Evolutionary conservation across 2,888 invertebrate species (phyloP).

Genomic region (Julus scandinavius): DNA sequence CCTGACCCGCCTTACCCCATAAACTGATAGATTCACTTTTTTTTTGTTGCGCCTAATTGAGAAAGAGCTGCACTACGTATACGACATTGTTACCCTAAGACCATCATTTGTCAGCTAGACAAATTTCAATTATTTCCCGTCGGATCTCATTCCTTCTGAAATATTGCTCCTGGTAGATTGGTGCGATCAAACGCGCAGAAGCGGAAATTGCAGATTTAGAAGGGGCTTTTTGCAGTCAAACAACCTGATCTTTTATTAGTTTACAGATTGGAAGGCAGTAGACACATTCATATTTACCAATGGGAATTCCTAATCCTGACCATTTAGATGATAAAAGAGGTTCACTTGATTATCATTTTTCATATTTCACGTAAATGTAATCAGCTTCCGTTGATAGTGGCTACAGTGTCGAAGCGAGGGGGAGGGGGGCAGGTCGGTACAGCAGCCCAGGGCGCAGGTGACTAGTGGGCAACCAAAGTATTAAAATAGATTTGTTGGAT

Average conservation of each 20-base stretch:
- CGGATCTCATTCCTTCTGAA: not conserved
- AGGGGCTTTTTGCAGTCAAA: not conserved
- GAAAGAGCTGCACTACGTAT: not conserved
- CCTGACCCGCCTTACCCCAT: not conserved
- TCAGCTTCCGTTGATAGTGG: no score
- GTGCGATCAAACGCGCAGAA: not conserved
- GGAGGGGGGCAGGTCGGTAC: no score
- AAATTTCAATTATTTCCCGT: constrained; percentile 43
- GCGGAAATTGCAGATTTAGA: not conserved
- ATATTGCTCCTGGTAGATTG: constrained; percentile 6
- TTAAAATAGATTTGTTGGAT: no score
- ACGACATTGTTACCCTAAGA: constrained; percentile 37
- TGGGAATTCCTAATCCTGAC: no score
- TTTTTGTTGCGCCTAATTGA: constrained; percentile 18
- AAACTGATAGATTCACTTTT: not conserved
- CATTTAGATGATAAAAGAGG: no score
- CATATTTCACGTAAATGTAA: no score
- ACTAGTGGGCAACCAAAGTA: no score
- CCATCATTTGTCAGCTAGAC: constrained; percentile 44
- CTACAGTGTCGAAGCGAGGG: no score
- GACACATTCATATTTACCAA: no score
- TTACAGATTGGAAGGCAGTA: no score
- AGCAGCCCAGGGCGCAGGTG: no score
- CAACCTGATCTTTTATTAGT: not conserved
- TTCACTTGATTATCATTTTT: no score